phyloP scores from a whole-genome alignment of 2,888 invertebrate species.

The Neoitamus cyanurus region DNA sequence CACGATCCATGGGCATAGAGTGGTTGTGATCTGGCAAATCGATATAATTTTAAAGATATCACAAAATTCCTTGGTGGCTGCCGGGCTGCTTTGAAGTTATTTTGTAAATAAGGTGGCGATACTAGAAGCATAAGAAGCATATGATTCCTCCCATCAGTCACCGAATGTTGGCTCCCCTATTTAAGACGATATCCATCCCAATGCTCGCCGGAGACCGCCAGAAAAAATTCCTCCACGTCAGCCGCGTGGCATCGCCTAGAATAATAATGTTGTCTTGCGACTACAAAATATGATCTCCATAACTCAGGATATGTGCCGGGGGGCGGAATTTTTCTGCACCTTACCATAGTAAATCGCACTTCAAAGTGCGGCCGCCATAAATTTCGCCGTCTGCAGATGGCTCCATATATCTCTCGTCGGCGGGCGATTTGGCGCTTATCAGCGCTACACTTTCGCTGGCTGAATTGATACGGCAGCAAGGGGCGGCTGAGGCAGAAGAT shows the following conservation, averaged over 20 bases:
- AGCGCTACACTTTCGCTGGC: background rate
- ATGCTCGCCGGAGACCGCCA: background rate
- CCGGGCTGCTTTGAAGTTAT: background rate
- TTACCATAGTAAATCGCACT: slow-evolving; percentile 22
- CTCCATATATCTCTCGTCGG: background rate
- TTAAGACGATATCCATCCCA: background rate
- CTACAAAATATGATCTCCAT: slow-evolving; percentile 23
- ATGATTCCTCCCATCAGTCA: background rate
- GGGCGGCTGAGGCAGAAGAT: background rate
- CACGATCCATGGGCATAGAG: background rate
- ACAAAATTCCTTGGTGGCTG: background rate
- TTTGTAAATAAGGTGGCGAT: background rate
- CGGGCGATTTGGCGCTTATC: background rate
- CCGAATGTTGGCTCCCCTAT: background rate
- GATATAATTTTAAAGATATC: background rate
- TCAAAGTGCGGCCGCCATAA: background rate
- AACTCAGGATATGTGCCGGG: background rate
- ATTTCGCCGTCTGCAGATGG: background rate
- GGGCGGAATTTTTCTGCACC: slow-evolving; percentile 10
- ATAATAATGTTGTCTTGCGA: slow-evolving; percentile 26
- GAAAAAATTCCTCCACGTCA: background rate
- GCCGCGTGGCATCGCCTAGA: background rate
- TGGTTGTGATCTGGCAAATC: background rate
- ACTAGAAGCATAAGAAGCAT: background rate
- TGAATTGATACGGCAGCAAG: background rate